A percentile compares a stretch with the other conserved stretches of the same genome.
Conservation (phyloP, 2,797 vertebrate species). For the Microchirus variegatus region DNA sequence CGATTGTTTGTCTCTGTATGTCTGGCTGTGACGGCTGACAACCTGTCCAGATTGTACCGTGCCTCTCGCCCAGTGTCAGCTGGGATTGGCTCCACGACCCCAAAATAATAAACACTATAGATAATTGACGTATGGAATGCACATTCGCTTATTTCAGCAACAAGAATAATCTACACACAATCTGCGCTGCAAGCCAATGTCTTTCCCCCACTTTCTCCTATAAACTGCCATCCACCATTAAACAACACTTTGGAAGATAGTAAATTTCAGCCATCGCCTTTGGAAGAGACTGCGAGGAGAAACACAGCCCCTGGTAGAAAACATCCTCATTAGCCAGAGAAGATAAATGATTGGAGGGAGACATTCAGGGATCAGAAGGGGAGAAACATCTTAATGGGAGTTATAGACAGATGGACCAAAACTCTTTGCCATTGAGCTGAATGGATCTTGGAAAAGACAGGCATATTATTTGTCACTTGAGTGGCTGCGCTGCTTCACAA, state of each 20-base stretch:
- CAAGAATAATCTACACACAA: conserved; percentile 33
- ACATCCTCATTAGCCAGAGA: conserved; percentile 71
- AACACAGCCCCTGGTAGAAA: conserved; percentile 54
- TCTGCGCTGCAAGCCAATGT: conserved; percentile 14
- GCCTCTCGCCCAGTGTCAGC: background rate
- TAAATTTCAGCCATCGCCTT: conserved; percentile 50
- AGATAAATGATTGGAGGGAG: conserved; percentile 52
- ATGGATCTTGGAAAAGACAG: conserved; percentile 38
- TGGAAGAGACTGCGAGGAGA: conserved; percentile 51
- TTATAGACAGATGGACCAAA: conserved; percentile 57
- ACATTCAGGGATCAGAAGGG: conserved; percentile 20
- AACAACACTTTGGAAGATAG: conserved; percentile 57
- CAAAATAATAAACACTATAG: background rate
- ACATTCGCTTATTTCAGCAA: background rate
- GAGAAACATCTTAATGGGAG: conserved; percentile 42
- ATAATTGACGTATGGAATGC: background rate
- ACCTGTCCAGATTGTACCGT: background rate
- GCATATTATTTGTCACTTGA: conserved; percentile 47
- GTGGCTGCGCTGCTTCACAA: conserved; percentile 7
- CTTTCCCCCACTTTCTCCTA: conserved; percentile 15
- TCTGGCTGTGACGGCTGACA: background rate
- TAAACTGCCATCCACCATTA: conserved; percentile 60
- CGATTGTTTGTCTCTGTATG: background rate
- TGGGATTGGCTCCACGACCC: background rate
- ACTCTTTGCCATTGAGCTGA: conserved; percentile 44